phyloP scores from a whole-genome alignment of 2,797 vertebrate species.

The Cheirogaleus major region DNA sequence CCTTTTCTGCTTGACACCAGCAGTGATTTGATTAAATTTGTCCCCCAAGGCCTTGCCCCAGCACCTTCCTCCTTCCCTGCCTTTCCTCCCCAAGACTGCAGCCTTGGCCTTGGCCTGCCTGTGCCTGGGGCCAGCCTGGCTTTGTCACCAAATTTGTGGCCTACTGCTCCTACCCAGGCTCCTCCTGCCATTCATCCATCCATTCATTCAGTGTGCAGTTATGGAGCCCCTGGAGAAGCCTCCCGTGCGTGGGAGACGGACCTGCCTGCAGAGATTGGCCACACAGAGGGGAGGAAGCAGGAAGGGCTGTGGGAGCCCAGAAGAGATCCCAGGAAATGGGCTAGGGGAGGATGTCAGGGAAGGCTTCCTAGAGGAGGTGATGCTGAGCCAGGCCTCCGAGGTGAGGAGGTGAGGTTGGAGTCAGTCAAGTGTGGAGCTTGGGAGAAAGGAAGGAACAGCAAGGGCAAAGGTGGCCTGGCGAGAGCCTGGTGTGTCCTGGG shows the following conservation, averaged over 20 bases:
- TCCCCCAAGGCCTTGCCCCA: background rate
- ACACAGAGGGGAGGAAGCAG: background rate
- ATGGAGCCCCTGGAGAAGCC: background rate
- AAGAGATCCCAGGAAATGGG: background rate
- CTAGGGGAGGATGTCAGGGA: background rate
- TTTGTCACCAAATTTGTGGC: background rate
- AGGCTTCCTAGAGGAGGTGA: background rate
- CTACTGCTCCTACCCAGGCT: background rate
- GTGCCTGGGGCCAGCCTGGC: background rate
- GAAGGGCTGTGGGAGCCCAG: background rate
- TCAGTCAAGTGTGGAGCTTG: background rate
- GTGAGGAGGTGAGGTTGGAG: background rate
- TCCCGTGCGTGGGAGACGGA: rapidly evolving
- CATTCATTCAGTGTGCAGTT: background rate
- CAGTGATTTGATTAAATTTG: background rate
- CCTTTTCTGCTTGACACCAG: background rate
- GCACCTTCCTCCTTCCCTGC: background rate
- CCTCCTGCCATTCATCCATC: background rate
- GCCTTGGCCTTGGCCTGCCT: background rate
- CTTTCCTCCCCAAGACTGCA: background rate
- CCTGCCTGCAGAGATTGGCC: background rate
- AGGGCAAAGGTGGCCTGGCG: background rate
- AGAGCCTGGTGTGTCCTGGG: background rate
- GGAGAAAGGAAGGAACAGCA: background rate
- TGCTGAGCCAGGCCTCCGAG: background rate